A percentile compares a stretch with the other conserved stretches of the same genome.
phyloP scores from a whole-genome alignment of 2,113 vertebrate genomes.

The Thalassarche chlororhynchos region DNA sequence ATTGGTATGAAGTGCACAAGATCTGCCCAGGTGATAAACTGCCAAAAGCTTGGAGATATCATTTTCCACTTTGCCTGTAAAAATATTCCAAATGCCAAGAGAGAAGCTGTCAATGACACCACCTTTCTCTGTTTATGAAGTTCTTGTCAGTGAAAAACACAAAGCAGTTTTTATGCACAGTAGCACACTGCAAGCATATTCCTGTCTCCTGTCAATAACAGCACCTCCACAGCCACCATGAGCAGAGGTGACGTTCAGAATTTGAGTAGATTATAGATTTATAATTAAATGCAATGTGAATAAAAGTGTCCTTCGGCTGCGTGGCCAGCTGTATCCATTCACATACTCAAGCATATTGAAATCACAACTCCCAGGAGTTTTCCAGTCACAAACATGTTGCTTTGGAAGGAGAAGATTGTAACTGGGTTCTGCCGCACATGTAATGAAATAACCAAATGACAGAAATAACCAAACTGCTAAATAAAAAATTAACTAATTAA shows the following conservation, averaged over 20 bases:
- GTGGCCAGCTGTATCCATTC: not conserved
- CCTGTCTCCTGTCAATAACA: not conserved
- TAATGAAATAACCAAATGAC: not conserved
- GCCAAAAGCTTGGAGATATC: not conserved
- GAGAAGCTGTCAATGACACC: not conserved
- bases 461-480: not conserved
- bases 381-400: not conserved
- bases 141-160: not conserved
- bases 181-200: not conserved
- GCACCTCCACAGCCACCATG: not conserved
- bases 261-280: not conserved
- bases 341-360: not conserved
- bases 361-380: not conserved
- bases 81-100: not conserved
- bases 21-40: not conserved
- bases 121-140: not conserved
- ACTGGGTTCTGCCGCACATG: fast-evolving
- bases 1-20: not conserved
- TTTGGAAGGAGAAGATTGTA: not conserved
- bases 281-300: not conserved
- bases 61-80: not conserved
- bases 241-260: not conserved
- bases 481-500: not conserved
- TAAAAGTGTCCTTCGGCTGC: not conserved
- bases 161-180: not conserved